Base-by-base conservation (phyloP, 2,113 vertebrate genomes). In the Thunnus thynnus region DNA sequence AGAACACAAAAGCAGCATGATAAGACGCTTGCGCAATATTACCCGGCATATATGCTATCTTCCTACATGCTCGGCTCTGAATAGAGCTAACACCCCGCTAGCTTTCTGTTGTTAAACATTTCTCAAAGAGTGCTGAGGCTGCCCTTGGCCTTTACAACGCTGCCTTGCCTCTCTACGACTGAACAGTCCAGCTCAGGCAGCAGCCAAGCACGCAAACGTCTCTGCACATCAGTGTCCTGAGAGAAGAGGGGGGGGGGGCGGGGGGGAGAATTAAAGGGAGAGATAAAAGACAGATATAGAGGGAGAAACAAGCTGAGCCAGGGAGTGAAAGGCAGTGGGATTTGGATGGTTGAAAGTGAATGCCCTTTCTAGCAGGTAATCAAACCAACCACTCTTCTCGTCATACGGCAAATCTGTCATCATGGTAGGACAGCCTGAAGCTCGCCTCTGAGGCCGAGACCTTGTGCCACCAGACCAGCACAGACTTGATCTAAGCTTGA, bases 181-280 rank as follows among this genome's bases (percentile, higher is more conserved):
- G 11, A 75, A 63, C 83, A 51, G 79, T 75, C 77, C 72, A 75
- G 67, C 80, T 73, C 82, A 79, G 60, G 82, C 85, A 77, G 87
- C 80, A 87, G 88, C 80, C 77, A 80, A 79, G 83, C 88, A 93
- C 74, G 87, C 92, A 93, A 84, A 83, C 10, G 76, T 93, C 91
- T 76, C 82, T 63, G 58, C 74, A 72, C 78, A 88, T 93, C 89
- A 92, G 68, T 16, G 17, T 92, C 73, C 58, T 9, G 2, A 27
- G 69, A 79, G 85, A 74, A 47, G 10, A 46, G 41, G 71, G 8
- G 9, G 46, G 32, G 0, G 57, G 51, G 51, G 17, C 7, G 4
- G 5, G 32, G 36, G 0, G 30, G 56, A 50, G 76, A 25, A 46
- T 52, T 60, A 65, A 63, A 61, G 18, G 10, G 47, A 48, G 66